Conservation (phyloP, 2,113 vertebrate species). For the Pholis gunnellus region DNA sequence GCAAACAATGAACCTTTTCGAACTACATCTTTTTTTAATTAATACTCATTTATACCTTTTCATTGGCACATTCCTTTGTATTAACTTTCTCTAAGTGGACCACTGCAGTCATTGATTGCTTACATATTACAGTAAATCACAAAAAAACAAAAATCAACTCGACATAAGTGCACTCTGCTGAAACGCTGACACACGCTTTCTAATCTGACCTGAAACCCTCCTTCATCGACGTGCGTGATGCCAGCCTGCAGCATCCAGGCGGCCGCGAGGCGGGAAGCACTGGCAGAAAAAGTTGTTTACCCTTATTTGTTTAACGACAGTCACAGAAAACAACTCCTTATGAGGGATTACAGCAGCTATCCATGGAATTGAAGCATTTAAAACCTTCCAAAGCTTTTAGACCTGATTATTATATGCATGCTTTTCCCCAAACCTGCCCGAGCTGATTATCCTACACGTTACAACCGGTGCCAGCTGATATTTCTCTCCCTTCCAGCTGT, state of each 20-base stretch:
- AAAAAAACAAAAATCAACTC: not conserved
- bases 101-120: not conserved
- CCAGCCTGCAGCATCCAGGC: too few species aligned
- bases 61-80: not conserved
- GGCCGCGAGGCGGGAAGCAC: not conserved
- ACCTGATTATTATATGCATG: constrained; percentile 72
- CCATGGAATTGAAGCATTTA: constrained; percentile 60
- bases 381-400: constrained; percentile 71
- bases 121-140: not conserved
- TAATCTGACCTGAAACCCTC: constrained; percentile 37
- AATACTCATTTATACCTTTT: not conserved
- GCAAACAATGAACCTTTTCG: not conserved
- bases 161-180: constrained; percentile 7
- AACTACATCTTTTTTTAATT: not conserved
- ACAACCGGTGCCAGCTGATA: constrained; percentile 73
- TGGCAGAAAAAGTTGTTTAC: constrained; percentile 50
- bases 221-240: constrained; percentile 50
- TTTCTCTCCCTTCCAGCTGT: constrained; percentile 73
- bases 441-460: constrained; percentile 75
- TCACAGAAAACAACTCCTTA: constrained; percentile 66
- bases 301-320: constrained; percentile 69
- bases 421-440: constrained; percentile 68
- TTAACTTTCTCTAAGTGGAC: not conserved
- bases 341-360: constrained; percentile 70
- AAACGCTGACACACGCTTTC: constrained; percentile 44